A percentile compares a stretch with the other conserved stretches of the same genome.
Conservation (phyloP, 1,140 invertebrate species). For the Tribolium madens region DNA sequence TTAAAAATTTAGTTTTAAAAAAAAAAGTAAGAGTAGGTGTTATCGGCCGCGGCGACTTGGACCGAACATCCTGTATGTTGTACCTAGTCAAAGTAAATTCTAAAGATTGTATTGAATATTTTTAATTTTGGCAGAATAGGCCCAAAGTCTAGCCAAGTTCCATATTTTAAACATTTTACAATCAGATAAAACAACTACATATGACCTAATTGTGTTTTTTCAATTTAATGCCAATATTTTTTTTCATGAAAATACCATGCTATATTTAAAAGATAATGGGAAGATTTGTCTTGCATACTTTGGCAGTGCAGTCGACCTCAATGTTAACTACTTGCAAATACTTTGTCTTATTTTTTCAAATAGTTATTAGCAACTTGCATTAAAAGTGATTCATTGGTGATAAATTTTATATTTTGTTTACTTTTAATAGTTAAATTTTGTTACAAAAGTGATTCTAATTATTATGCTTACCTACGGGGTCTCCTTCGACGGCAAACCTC, state of each 20-base stretch:
- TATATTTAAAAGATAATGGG: too few relatives aligned
- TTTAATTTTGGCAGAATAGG: not conserved
- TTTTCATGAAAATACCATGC: not conserved
- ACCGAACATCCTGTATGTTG: too few relatives aligned
- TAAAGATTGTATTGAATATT: not conserved
- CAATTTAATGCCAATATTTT: not conserved
- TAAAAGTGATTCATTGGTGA: too few relatives aligned
- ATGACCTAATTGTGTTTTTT: not conserved
- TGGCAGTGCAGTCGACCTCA: not conserved
- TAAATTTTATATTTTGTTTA: too few relatives aligned
- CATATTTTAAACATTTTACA: not conserved
- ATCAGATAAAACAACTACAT: not conserved
- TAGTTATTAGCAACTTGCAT: too few relatives aligned
- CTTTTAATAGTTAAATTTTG: too few relatives aligned
- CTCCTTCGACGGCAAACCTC: conserved; percentile 89
- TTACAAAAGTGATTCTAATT: too few relatives aligned
- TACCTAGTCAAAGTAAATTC: too few relatives aligned
- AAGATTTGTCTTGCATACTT: not conserved
- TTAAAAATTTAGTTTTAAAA: too few relatives aligned
- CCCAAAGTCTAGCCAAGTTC: not conserved
- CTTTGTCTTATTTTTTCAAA: not conserved
- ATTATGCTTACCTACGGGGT: conserved; percentile 84
- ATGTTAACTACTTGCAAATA: not conserved
- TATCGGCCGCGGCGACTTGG: too few relatives aligned
- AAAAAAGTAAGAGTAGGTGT: too few relatives aligned